phyloP scores from a whole-genome alignment of 2,888 invertebrate species.

The Lithodes maja region DNA sequence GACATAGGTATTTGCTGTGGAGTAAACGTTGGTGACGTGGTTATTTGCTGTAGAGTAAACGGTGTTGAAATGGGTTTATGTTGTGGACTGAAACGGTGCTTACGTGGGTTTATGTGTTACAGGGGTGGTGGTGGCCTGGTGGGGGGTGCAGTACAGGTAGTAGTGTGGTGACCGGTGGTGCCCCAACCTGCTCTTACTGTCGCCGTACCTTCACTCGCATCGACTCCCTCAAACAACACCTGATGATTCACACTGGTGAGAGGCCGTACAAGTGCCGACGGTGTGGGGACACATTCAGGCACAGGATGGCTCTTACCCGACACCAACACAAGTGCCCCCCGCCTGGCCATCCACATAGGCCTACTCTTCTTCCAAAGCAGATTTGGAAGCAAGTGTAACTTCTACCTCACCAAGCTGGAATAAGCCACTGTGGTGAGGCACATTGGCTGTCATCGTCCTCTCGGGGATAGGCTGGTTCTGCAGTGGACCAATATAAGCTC shows the following conservation, averaged over 20 bases:
- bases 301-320: conserved; percentile 53
- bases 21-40: neutral
- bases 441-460: too few species aligned
- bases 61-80: conserved; percentile 7
- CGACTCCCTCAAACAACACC: conserved; percentile 64
- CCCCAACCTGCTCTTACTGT: conserved; percentile 59
- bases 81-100: conserved; percentile 43
- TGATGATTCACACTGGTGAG: conserved; percentile 58
- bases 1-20: neutral
- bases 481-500: too few species aligned
- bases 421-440: too few species aligned
- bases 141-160: conserved; percentile 42
- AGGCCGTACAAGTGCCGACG: conserved; percentile 54
- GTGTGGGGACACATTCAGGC: conserved; percentile 52
- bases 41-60: neutral
- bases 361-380: neutral
- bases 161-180: conserved; percentile 15
- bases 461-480: too few species aligned
- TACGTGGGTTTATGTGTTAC: conserved; percentile 60
- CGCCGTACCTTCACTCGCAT: conserved; percentile 58
- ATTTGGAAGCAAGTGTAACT: conserved; percentile 35
- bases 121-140: conserved; percentile 57
- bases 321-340: conserved; percentile 50
- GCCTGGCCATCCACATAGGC: neutral
- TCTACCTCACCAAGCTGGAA: too few species aligned